These are phyloP conservation scores for Melanotaenia nigrans DNA, from an alignment of 2,797 vertebrate species.

Conservation along the genomic window DNA sequence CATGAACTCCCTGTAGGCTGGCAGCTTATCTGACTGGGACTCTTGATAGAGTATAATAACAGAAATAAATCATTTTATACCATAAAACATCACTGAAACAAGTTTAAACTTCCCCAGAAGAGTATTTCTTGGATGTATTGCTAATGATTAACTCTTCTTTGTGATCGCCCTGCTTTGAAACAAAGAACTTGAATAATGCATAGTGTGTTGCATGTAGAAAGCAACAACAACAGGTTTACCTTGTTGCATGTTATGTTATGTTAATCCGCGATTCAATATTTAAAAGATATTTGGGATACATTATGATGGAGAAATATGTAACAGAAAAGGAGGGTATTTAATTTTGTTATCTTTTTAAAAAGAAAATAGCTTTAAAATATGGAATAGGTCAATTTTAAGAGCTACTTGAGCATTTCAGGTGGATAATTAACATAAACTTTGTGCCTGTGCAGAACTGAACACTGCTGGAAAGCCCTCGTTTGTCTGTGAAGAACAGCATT, in stretches of 20 bases:
- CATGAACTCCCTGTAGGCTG: not conserved
- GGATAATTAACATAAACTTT: slow-evolving; percentile 33
- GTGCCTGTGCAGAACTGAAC: slow-evolving; percentile 16
- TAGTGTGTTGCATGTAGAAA: not conserved
- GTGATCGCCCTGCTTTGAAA: no score
- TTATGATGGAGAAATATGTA: not conserved
- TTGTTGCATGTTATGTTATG: not conserved
- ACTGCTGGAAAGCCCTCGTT: slow-evolving; percentile 31
- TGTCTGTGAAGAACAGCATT: slow-evolving; percentile 33
- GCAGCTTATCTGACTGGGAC: slow-evolving; percentile 1
- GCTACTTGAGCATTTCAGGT: slow-evolving; percentile 3
- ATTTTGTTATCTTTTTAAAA: not conserved
- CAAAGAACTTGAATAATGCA: not conserved
- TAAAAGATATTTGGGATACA: slow-evolving; percentile 4
- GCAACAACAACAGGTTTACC: not conserved
- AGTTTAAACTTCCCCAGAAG: slow-evolving; percentile 7
- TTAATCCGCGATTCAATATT: not conserved
- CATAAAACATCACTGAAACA: slow-evolving; percentile 22
- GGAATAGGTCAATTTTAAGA: slow-evolving; percentile 12
- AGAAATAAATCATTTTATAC: slow-evolving; percentile 8
- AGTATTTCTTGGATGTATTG: not conserved
- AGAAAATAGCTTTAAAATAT: not conserved
- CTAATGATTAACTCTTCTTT: no score
- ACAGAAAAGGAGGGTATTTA: not conserved
- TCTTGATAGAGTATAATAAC: slow-evolving; percentile 19